Base-by-base conservation (phyloP, 1,140 invertebrate species). In the Meloidogyne chitwoodi region DNA sequence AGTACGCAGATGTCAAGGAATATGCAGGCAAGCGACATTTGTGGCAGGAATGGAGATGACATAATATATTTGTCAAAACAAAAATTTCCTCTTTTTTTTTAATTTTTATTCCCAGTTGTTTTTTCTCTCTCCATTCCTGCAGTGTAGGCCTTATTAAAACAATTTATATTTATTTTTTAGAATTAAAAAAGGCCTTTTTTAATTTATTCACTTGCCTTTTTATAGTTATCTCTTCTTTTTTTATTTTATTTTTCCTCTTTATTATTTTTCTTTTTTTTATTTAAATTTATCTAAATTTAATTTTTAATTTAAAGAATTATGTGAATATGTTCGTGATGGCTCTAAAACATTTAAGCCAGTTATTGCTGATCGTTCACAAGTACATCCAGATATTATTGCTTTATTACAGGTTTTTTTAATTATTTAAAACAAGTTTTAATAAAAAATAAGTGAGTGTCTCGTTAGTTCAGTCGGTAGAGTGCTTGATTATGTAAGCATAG, bases 311-410 rank as follows among this genome's bases (percentile, higher is more conserved):
- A 31, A 71, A 83, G 84, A 85, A 78, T 66, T 85, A 22, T 56
- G 80, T 31, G 83, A 87, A 63, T 86, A 85, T 66, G 69, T 85
- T 19, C 72, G 75, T 61, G 84, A 85, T 75, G 84, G 84, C 34
- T 67, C 76, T 26, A 87, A 85, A 63, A 75, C 75, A 16, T 85
- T 76, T 68, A 80, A 81, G 24, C 84, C 84, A 56, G 71, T 76
- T 8, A 84, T 86, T 63, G 84, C 87, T 67, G 85, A 87, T 62
- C 62, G 78, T 26, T 73, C 76, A 11, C 68, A 85, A 61, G 79
- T 86, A 26, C 85, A 86, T 74, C 84, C 84, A 12, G 84, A 86
- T 78, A 76, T 86, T 63, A 80, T 61, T 73, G 16, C 29, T 31
- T 65, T 27, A 31, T 31, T 31, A 29, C 24, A 26, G 16, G 64